Evolutionary conservation across 2,113 vertebrate species (phyloP), one percentile per base, ranked within the genome.

Genomic region (Lophura nycthemera): DNA sequence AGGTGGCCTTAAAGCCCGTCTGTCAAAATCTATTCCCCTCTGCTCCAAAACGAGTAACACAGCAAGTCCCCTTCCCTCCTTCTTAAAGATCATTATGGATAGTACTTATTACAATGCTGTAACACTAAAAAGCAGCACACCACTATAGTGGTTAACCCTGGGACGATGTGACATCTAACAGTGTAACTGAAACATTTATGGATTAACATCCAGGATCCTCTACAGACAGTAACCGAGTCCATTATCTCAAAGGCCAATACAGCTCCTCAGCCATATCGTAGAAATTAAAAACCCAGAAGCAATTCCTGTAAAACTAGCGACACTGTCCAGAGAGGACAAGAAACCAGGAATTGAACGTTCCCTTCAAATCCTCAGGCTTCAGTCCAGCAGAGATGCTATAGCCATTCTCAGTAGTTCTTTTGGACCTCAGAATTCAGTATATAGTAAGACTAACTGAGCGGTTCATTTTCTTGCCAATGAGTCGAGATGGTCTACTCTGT

Each of bases 381-480:
- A 64, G 75, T 56, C 81, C 1, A 5, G 89, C 89, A 95, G 93
- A 93, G 97, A 91, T 96, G 94, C 94, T 79, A 42, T 2, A 59
- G 79, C 48, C 76, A 66, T 56, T 90, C 90, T 91, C 87, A 86
- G 96, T 90, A 96, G 91, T 83, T 67, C 93, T 95, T 87, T 83
- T 18, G 40, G 45, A 21, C 77, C 76, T 29, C 75, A 34, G 5
- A 95, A 78, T 88, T 98, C 96, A 99, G 97, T 99, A 99, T 95
- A 99, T 99, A 69, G 99, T 99, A 74, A 99, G 98, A 96, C 99
- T 99, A 96, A 99, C 97, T 13, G 99, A 99, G 30, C 99, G 98
- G 93, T 98, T 99, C 98, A 99, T 99, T 95, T 99, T 99, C 98
- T 99, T 99, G 52, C 99, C 99, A 59, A 99, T 98, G 92, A 99